These are phyloP conservation scores for Drosophila malerkotliana DNA, from an alignment of 1,140 invertebrate species.

Conservation along the genomic window DNA sequence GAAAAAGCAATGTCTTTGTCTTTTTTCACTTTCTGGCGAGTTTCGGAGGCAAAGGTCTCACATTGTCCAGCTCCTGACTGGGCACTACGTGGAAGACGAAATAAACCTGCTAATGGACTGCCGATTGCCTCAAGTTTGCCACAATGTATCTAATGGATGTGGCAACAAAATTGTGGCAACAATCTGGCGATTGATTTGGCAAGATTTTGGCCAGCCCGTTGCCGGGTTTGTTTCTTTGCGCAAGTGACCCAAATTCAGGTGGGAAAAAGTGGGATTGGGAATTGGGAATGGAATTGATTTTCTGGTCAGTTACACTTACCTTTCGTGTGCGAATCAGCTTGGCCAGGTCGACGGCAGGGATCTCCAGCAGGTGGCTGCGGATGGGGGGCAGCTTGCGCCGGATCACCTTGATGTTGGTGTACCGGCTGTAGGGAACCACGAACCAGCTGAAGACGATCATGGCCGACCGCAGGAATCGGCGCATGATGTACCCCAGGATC, in stretches of 20 bases:
- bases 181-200: slow-evolving; percentile 59
- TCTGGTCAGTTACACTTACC: slow-evolving; percentile 83
- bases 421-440: slow-evolving; percentile 83
- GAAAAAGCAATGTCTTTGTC: slow-evolving; percentile 21
- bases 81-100: background rate
- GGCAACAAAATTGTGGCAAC: slow-evolving; percentile 50
- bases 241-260: slow-evolving; percentile 44
- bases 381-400: slow-evolving; percentile 86
- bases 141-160: slow-evolving; percentile 61
- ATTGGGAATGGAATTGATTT: slow-evolving; percentile 4
- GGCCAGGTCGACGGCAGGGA: slow-evolving; percentile 86
- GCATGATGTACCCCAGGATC: slow-evolving; percentile 84
- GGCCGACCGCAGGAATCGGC: slow-evolving; percentile 82
- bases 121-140: slow-evolving; percentile 49
- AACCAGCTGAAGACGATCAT: slow-evolving; percentile 84
- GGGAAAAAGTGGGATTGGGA: background rate
- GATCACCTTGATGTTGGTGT: slow-evolving; percentile 87
- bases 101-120: slow-evolving; percentile 1
- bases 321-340: slow-evolving; percentile 86
- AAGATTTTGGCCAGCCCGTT: slow-evolving; percentile 50
- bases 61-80: slow-evolving; percentile 23
- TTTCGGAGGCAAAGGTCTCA: slow-evolving; percentile 27
- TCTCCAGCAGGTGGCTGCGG: slow-evolving; percentile 86
- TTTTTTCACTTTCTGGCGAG: slow-evolving; percentile 22
- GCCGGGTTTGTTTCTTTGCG: slow-evolving; percentile 34